Percentiles rank a stretch among this genome's conserved stretches.
Evolutionary conservation across 2,888 invertebrate species (phyloP).

Genomic region (Chymomyza caudatula): DNA sequence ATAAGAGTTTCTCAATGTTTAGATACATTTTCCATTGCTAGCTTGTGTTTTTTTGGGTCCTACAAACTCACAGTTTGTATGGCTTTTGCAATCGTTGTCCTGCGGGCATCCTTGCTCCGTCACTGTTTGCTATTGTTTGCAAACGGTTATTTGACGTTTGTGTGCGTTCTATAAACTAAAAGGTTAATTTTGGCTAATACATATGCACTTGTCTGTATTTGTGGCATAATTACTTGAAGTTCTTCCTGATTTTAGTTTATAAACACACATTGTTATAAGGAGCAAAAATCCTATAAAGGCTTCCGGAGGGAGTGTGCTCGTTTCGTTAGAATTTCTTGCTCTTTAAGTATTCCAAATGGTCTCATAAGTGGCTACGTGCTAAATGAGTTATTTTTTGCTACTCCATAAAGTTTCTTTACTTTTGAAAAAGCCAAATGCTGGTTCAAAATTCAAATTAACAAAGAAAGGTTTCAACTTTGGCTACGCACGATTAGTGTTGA

Average conservation of each 20-base stretch:
- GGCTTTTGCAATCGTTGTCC: neutral
- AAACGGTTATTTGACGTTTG: neutral
- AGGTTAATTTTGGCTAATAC: neutral
- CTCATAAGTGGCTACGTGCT: neutral
- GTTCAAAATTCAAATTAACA: neutral
- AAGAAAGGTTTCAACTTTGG: neutral
- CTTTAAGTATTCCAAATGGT: neutral
- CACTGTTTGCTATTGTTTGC: neutral
- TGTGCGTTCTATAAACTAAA: neutral
- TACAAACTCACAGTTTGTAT: neutral
- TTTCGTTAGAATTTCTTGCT: neutral
- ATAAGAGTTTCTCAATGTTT: neutral
- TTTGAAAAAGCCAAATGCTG: neutral
- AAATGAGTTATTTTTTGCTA: neutral
- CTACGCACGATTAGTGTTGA: too few species aligned
- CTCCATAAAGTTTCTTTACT: neutral
- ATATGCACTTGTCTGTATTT: neutral
- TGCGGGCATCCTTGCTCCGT: neutral
- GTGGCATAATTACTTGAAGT: neutral
- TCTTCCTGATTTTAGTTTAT: neutral
- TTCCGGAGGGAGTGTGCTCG: neutral
- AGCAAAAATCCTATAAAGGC: neutral
- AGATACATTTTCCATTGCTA: neutral
- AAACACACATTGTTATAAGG: neutral
- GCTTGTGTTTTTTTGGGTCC: too few species aligned